Base-by-base conservation (phyloP, 2,888 invertebrate genomes). In the Cotesia congregata region DNA sequence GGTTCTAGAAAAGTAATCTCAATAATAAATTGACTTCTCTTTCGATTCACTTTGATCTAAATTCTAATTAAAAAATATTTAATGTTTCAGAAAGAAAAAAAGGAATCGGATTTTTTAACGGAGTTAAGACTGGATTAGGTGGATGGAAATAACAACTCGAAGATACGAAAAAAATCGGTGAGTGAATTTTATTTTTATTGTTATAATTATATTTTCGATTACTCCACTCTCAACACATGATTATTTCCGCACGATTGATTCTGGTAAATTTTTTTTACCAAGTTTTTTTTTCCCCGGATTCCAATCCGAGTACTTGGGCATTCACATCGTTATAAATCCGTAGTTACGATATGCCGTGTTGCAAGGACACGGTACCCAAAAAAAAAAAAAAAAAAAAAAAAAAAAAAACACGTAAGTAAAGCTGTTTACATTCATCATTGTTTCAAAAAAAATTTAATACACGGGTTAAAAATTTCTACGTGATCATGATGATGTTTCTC, bases 181-280 rank as follows among this genome's bases (percentile, higher is more conserved):
- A 65, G 65, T 38, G 12, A 7, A 65, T 20, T 30, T 30, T 30
- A 65, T 12, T 30, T 38, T 30, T 30, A 12, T 30, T 30, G 12
- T 30, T 65, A 5, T 12, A 60, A n/a, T 30, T 67, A 9, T 41
- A 50, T 74, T 67, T 67, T 60, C 15, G 59, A 15, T 39, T 70
- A 59, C 12, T 65, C 41, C 61, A 40, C 67, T 65, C 67, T 71
- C 67, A 60, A 39, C 72, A 72, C 68, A 76, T 72, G 59, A 76
- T 72, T 76, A 76, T 76, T 76, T 76, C 76, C 76, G 76, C 72
- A 76, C 72, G 76, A 76, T 76, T 65, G 72, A 76, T 38, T 67
- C 39, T 41, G 39, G 15, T 40, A 30, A 61, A 9, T 20, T 67
- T 40, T 65, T 61, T 41, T 59, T 59, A 50, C 69, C 30, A 30